Conservation (phyloP, 2,113 vertebrate species). For the Hippocampus zosterae region DNA sequence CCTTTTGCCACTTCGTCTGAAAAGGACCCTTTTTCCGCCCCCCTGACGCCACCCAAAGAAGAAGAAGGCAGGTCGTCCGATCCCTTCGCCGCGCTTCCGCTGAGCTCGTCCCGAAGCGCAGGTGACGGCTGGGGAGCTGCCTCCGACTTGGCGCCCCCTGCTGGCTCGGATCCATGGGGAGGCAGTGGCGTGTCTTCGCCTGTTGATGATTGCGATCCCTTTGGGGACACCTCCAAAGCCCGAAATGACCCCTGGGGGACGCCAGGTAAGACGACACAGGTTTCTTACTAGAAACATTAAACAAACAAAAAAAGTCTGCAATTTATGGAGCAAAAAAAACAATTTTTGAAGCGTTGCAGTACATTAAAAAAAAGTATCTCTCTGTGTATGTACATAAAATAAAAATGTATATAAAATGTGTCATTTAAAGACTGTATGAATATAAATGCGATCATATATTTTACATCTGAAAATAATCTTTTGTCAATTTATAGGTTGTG, state of each 20-base stretch:
- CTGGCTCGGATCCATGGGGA: conserved; percentile 71
- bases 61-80: conserved; percentile 27
- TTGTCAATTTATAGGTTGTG: not conserved
- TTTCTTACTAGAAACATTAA: not conserved
- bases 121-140: conserved; percentile 41
- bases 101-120: conserved; percentile 18
- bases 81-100: conserved; percentile 40
- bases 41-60: conserved; percentile 23
- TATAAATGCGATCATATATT: not conserved
- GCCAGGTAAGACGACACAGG: conserved; percentile 47
- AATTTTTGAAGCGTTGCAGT: too few species aligned
- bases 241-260: conserved; percentile 68
- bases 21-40: conserved; percentile 21
- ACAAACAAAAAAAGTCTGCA: too few species aligned
- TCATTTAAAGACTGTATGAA: too few species aligned
- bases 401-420: too few species aligned
- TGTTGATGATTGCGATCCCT: conserved; percentile 44
- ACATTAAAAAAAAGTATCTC: too few species aligned
- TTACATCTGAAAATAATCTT: not conserved
- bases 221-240: conserved; percentile 56
- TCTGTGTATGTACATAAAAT: too few species aligned
- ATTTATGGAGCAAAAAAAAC: too few species aligned
- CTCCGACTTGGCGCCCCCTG: conserved; percentile 30
- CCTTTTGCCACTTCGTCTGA: conserved; percentile 10
- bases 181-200: conserved; percentile 24